phyloP scores from a whole-genome alignment of 2,113 vertebrate species.

The Phyllopteryx taeniolatus region DNA sequence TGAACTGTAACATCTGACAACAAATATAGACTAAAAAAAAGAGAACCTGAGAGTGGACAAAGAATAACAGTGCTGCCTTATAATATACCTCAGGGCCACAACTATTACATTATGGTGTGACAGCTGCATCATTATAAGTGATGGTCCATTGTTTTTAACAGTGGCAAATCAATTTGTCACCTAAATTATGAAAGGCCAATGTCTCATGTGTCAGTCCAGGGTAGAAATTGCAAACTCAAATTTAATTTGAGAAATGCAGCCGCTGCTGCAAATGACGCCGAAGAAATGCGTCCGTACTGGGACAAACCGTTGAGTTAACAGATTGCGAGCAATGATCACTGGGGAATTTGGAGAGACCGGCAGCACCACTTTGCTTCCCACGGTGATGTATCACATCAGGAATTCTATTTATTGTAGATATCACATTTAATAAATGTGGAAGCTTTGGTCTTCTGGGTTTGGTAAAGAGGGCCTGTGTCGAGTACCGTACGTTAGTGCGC shows the following conservation, averaged over 20 bases:
- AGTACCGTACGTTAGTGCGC: slow-evolving; percentile 7
- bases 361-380: slow-evolving; percentile 22
- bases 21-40: background rate
- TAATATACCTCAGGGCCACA: background rate
- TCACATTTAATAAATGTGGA: slow-evolving; percentile 36
- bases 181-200: background rate
- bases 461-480: slow-evolving; percentile 10
- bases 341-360: slow-evolving; percentile 6
- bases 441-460: slow-evolving; percentile 18
- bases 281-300: background rate
- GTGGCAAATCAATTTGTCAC: background rate
- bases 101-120: background rate
- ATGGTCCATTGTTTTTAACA: slow-evolving; percentile 1
- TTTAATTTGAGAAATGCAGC: background rate
- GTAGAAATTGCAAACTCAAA: slow-evolving; percentile 1
- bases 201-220: background rate
- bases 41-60: background rate
- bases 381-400: slow-evolving; percentile 25
- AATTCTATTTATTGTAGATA: slow-evolving; percentile 34
- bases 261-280: slow-evolving; percentile 7
- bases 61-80: background rate
- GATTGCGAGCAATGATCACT: slow-evolving; percentile 9
- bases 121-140: background rate
- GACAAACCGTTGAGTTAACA: slow-evolving; percentile 12
- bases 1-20: background rate